Evolutionary conservation across 35 echinoderm and acorn worm genomes (phyloP).

Genomic region (Apostichopus parvimensis): DNA sequence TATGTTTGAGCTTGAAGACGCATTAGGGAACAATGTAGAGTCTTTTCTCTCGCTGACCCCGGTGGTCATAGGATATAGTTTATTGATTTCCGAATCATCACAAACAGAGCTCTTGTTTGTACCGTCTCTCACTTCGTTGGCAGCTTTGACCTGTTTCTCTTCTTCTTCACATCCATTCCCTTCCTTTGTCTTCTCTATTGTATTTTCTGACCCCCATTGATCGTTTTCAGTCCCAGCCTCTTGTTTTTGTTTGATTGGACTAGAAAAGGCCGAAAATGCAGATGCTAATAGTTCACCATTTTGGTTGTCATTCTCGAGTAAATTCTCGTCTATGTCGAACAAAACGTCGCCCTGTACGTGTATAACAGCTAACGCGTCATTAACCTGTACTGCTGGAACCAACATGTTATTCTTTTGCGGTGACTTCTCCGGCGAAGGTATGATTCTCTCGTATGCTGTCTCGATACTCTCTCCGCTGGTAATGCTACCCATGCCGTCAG

Average conservation of each 20-base stretch:
- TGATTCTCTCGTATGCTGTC: slow-evolving; percentile 74
- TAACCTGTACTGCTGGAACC: neutral
- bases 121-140: neutral
- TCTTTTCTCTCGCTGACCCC: neutral
- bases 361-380: neutral
- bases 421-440: slow-evolving; percentile 51
- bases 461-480: slow-evolving; percentile 83
- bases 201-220: neutral
- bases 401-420: slow-evolving; percentile 28
- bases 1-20: neutral
- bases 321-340: slow-evolving; percentile 29
- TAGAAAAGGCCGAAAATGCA: slow-evolving; percentile 7
- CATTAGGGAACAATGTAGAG: neutral
- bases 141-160: neutral
- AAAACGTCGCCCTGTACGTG: slow-evolving; percentile 27
- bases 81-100: neutral
- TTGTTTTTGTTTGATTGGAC: neutral
- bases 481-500: slow-evolving; percentile 64
- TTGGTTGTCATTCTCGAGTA: slow-evolving; percentile 31
- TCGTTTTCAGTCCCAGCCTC: neutral
- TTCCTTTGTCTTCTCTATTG: neutral
- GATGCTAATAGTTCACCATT: neutral
- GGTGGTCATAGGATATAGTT: neutral
- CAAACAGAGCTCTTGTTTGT: neutral
- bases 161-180: too few species aligned